Evolutionary conservation across 2,113 vertebrate genomes (phyloP).

Genomic region (Leiothrix lutea): DNA sequence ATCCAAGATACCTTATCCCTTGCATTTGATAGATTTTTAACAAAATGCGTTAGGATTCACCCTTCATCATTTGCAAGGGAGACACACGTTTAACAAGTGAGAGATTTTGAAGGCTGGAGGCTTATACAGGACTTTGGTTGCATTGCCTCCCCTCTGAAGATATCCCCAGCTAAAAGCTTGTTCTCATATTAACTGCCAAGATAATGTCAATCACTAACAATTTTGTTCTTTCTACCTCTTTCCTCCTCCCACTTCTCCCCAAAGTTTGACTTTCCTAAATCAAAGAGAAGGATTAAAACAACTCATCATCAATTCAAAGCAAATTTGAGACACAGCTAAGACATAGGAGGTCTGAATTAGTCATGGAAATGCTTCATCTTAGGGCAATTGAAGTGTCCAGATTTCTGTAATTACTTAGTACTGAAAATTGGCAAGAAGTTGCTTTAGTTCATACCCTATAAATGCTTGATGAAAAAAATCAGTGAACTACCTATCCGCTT

Average conservation of each 20-base stretch:
- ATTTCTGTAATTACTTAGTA: not conserved
- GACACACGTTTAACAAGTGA: not conserved
- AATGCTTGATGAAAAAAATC: not conserved
- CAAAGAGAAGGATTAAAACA: not conserved
- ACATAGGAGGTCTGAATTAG: not conserved
- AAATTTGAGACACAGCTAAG: not conserved
- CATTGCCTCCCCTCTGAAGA: not conserved
- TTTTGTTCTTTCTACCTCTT: not conserved
- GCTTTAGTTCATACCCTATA: not conserved
- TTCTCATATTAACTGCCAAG: not conserved
- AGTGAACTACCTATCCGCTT: not conserved
- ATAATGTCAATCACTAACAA: not conserved
- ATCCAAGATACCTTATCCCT: not conserved
- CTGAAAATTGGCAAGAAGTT: not conserved
- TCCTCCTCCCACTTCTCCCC: not conserved
- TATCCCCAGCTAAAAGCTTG: not conserved
- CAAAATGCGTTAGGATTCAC: not conserved
- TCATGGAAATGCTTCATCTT: not conserved
- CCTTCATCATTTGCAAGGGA: not conserved
- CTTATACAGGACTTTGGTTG: not conserved
- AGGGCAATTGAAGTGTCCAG: not conserved
- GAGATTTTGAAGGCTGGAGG: not conserved
- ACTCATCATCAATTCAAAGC: not conserved
- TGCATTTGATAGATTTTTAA: not conserved
- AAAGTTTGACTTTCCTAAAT: not conserved